Conservation (phyloP, 2,797 vertebrate species). For the Galago senegalensis region DNA sequence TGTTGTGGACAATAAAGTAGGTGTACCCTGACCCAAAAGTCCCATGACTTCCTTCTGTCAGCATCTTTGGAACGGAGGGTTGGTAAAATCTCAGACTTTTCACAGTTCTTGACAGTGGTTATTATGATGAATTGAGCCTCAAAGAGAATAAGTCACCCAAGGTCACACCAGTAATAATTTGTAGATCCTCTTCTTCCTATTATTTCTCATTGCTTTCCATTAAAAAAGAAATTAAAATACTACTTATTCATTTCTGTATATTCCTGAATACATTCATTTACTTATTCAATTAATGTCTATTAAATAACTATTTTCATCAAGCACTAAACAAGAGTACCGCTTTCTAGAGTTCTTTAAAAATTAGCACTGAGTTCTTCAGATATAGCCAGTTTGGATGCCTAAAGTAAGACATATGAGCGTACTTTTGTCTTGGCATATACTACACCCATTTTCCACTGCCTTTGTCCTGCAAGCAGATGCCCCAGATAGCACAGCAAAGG, state of each 20-base stretch:
- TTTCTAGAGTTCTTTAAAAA: conserved; percentile 49
- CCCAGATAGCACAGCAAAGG: neutral
- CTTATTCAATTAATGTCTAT: conserved; percentile 21
- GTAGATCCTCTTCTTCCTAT: neutral
- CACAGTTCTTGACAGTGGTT: neutral
- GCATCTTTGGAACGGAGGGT: conserved; percentile 38
- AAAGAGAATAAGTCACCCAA: neutral
- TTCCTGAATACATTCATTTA: conserved; percentile 13
- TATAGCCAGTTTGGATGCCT: neutral
- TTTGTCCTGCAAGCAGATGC: conserved; percentile 29
- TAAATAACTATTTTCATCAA: conserved; percentile 10
- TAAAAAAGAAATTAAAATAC: neutral
- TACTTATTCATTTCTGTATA: neutral
- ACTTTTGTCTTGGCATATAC: neutral
- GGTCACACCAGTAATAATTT: neutral
- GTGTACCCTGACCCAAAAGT: neutral
- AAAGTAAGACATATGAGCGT: conserved; percentile 4
- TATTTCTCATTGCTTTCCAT: neutral
- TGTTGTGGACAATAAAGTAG: neutral
- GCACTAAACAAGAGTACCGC: neutral
- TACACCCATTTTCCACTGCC: neutral
- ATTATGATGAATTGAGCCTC: neutral
- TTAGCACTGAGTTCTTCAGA: neutral
- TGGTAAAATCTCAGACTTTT: conserved; percentile 21
- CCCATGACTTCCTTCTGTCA: neutral